Evolutionary conservation across 1,140 invertebrate species (phyloP).

Genomic region (Cherax destructor): DNA sequence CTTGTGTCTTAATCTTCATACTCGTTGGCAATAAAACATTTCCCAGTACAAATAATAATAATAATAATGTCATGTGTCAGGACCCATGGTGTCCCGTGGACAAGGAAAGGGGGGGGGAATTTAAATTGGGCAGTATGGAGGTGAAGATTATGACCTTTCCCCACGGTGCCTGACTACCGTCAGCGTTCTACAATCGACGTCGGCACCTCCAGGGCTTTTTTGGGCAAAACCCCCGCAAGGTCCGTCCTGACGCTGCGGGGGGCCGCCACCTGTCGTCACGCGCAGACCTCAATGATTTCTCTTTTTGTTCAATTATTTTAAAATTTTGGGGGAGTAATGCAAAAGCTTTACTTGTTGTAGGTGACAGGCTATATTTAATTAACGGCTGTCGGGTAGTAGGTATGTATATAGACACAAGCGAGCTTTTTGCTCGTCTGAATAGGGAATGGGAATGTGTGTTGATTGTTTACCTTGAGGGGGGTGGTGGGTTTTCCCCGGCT

Average conservation of each 20-base stretch:
- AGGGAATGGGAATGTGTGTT: not conserved
- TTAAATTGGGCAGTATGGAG: not conserved
- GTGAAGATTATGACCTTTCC: slow-evolving; percentile 48
- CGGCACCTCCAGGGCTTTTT: slow-evolving; percentile 18
- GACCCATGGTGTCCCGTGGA: no score
- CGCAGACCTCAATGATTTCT: no score
- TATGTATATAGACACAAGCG: no score
- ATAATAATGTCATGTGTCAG: no score
- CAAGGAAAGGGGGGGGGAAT: not conserved
- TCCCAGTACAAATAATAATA: no score
- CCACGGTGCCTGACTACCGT: slow-evolving; percentile 14
- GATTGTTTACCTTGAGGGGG: slow-evolving; percentile 32
- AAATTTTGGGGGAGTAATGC: no score
- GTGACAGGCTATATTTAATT: no score
- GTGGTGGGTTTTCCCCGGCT: slow-evolving; percentile 3
- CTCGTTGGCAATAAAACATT: no score
- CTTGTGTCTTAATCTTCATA: no score
- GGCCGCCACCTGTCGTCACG: slow-evolving; percentile 35
- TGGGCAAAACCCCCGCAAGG: slow-evolving; percentile 48
- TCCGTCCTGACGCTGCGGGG: slow-evolving; percentile 17
- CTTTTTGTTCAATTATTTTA: no score
- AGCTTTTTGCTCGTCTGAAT: no score
- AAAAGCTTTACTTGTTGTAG: no score
- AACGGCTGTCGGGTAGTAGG: not conserved
- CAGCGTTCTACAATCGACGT: not conserved